Evolutionary conservation across 2,113 vertebrate species (phyloP).

Genomic region (Dromas ardeola): DNA sequence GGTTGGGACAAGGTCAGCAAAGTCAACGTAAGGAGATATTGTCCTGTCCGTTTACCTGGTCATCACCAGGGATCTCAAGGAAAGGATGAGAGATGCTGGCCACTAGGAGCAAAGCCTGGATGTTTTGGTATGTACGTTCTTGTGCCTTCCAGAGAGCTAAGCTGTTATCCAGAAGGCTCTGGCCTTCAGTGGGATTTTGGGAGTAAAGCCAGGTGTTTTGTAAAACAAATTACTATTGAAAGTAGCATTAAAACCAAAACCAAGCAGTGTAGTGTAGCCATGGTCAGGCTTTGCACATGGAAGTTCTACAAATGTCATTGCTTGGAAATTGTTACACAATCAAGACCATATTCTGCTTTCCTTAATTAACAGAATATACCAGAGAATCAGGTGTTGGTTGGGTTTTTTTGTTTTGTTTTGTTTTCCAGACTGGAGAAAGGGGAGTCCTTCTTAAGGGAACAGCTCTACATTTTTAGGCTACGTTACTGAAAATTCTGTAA

Average conservation of each 20-base stretch:
- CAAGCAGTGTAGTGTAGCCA: not conserved
- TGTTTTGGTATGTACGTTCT: not conserved
- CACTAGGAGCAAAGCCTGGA: not conserved
- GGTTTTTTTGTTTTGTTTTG: no score
- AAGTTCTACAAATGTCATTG: not conserved
- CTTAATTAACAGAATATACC: not conserved
- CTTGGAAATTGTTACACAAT: not conserved
- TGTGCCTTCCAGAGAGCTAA: not conserved
- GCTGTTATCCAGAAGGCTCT: not conserved
- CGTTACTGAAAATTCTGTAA: not conserved
- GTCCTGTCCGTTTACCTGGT: not conserved
- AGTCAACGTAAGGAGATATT: not conserved
- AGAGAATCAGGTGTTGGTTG: not conserved
- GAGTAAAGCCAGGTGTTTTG: not conserved
- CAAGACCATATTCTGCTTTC: not conserved
- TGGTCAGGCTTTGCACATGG: not conserved
- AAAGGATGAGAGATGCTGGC: not conserved
- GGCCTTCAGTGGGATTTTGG: not conserved
- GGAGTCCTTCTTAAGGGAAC: not conserved
- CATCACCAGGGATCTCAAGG: not conserved
- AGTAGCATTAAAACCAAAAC: not conserved
- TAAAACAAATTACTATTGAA: not conserved
- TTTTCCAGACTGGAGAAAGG: not conserved
- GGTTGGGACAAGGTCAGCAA: not conserved
- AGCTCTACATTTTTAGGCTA: not conserved